Conservation (phyloP, 2,113 vertebrate genomes). For the Stigmatopora argus region DNA sequence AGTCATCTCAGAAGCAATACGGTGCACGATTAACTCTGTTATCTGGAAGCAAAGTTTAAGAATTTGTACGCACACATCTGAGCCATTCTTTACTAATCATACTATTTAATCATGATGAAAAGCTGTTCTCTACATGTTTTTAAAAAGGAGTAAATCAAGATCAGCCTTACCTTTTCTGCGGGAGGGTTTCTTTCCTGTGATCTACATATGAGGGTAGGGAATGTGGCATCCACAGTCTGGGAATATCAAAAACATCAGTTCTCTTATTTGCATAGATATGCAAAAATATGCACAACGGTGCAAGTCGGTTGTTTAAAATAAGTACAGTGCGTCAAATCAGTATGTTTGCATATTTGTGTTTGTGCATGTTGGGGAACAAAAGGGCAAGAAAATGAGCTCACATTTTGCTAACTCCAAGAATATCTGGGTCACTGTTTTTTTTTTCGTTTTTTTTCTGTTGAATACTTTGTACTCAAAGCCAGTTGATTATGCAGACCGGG, state of each 20-base stretch:
- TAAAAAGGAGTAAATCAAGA: slow-evolving; percentile 29
- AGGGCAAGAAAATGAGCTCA: slow-evolving; percentile 7
- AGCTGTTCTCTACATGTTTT: slow-evolving; percentile 23
- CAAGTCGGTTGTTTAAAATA: slow-evolving; percentile 39
- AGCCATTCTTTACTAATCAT: slow-evolving; percentile 33
- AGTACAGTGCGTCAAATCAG: slow-evolving; percentile 44
- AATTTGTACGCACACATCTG: too few relatives aligned
- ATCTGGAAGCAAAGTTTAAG: slow-evolving; percentile 28
- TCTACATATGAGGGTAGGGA: slow-evolving; percentile 47
- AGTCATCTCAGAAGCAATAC: slow-evolving; percentile 4
- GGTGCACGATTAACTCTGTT: slow-evolving; percentile 4
- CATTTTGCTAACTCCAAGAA: slow-evolving; percentile 16
- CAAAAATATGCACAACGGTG: slow-evolving; percentile 52
- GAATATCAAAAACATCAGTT: slow-evolving; percentile 4
- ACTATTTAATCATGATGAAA: slow-evolving; percentile 40
- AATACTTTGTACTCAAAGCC: slow-evolving; percentile 39
- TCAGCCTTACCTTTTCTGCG: slow-evolving; percentile 24
- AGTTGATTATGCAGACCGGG: slow-evolving; percentile 23
- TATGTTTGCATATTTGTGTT: slow-evolving; percentile 14
- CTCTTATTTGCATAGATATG: slow-evolving; percentile 71
- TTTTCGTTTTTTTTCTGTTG: slow-evolving; percentile 30
- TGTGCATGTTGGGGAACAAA: slow-evolving; percentile 14
- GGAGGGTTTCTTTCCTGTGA: slow-evolving; percentile 41
- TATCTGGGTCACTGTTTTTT: slow-evolving; percentile 52
- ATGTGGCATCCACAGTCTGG: slow-evolving; percentile 13